Conservation (phyloP, 2,113 vertebrate species). For the Cheirogaleus medius region DNA sequence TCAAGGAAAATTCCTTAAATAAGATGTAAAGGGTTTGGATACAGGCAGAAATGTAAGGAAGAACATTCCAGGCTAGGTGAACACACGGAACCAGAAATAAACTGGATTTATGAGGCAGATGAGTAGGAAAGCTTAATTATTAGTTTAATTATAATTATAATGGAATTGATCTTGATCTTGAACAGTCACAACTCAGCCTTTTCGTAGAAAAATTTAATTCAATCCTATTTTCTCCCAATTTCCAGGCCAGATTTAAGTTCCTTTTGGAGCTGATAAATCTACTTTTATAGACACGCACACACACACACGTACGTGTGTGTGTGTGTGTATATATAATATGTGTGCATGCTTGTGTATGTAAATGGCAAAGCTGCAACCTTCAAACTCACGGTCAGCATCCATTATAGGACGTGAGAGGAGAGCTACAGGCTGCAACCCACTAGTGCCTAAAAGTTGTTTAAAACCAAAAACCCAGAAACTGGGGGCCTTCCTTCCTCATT, state of each 20-base stretch:
- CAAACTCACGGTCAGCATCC: not conserved
- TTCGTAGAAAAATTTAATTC: conserved; percentile 28
- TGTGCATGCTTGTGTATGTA: not conserved
- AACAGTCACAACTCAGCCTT: not conserved
- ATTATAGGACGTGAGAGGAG: not conserved
- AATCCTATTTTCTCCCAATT: not conserved
- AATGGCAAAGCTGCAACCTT: not conserved
- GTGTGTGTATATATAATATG: not conserved
- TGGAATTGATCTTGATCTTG: conserved; percentile 3
- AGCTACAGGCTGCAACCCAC: not conserved
- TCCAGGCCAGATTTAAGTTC: conserved; percentile 27
- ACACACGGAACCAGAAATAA: not conserved
- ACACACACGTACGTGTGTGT: not conserved
- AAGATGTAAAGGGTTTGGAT: not conserved
- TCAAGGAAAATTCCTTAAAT: not conserved
- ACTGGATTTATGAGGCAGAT: not conserved
- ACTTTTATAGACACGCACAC: not conserved
- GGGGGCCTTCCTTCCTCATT: not conserved
- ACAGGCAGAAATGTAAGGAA: not conserved
- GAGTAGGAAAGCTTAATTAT: not conserved
- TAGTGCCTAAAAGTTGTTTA: not conserved
- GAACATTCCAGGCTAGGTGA: not conserved
- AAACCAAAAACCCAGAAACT: not conserved
- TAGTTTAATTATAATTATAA: not conserved
- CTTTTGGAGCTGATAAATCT: not conserved